These are phyloP conservation scores for Gallinago stenura DNA, from an alignment of 2,797 vertebrate genomes.

Conservation along the genomic window DNA sequence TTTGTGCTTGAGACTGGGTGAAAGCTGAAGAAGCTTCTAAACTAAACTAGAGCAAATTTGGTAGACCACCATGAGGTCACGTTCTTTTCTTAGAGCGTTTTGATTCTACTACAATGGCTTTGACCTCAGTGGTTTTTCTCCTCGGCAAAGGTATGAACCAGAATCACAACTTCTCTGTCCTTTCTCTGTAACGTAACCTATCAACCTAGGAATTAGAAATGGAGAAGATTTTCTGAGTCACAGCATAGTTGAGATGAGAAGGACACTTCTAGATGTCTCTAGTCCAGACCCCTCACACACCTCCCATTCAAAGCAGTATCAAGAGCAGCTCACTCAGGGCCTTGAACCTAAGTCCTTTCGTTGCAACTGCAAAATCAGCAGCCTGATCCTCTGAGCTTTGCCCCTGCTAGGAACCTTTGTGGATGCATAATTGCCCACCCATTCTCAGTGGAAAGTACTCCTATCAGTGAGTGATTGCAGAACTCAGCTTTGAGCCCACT, in stretches of 20 bases:
- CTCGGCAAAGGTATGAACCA: neutral
- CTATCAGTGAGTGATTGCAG: neutral
- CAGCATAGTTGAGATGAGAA: neutral
- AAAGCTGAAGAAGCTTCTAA: slow-evolving; percentile 2
- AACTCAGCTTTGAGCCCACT: neutral
- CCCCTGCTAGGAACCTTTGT: neutral
- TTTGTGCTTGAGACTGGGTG: neutral
- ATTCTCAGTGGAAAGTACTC: neutral
- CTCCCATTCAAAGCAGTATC: neutral
- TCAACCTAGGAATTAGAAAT: neutral
- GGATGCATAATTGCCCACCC: neutral
- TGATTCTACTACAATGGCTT: neutral
- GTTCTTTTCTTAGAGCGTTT: neutral
- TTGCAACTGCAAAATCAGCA: neutral
- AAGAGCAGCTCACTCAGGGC: neutral
- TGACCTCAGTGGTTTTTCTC: neutral
- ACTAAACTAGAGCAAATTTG: neutral
- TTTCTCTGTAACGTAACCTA: neutral
- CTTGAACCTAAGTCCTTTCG: neutral
- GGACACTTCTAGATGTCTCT: neutral
- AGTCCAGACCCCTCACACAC: neutral
- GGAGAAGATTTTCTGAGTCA: neutral
- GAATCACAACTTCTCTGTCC: neutral
- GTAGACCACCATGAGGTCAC: neutral
- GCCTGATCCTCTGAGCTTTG: neutral